Evolutionary conservation across 2,888 invertebrate species (phyloP), one percentile per base, ranked within the genome.

Genomic region (Philaethria dido): DNA sequence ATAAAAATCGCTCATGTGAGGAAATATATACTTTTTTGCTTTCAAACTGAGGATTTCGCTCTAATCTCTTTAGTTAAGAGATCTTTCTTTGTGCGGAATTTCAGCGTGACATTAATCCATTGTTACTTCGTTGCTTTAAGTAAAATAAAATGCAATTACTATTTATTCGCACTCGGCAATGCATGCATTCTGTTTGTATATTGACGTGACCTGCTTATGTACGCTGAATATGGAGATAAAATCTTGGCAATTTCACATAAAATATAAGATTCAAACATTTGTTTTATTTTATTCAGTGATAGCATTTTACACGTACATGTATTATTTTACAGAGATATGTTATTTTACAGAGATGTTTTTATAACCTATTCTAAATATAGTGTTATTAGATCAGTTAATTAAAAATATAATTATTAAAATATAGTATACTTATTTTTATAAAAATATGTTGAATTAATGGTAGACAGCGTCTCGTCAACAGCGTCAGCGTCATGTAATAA

Each of bases 141-240:
- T 64, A 60, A 59, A 64, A 64, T 68, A 68, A 68, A 68, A 68
- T 64, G 64, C 64, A 64, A 64, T 55, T 68, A 60, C 54, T 54
- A 36, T 63, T 36, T 48, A 52, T 60, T 18, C 50, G 44, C 60
- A 45, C 60, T 52, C 52, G 52, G 22, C 25, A 57, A 57, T 48
- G 57, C 64, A 55, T 16, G 36, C 47, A 55, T 55, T 45, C 20
- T 16, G 36, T 48, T 20, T 48, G 36, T 39, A 22, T 57, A 25
- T 64, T 64, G 57, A 64, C 64, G 47, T 47, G 33, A 47, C 57
- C 36, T 1, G 59, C 47, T 57, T 22, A 48, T 63, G 36, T 60
- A 14, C 22, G 47, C 45, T 45, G 60, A 25, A 60, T 60, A 14
- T 48, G 33, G 29, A 14, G 36, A 42, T 57, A 42, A 57, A 57